These are phyloP conservation scores for Carettochelys insculpta DNA, from an alignment of 2,113 vertebrate genomes.

Conservation along the genomic window DNA sequence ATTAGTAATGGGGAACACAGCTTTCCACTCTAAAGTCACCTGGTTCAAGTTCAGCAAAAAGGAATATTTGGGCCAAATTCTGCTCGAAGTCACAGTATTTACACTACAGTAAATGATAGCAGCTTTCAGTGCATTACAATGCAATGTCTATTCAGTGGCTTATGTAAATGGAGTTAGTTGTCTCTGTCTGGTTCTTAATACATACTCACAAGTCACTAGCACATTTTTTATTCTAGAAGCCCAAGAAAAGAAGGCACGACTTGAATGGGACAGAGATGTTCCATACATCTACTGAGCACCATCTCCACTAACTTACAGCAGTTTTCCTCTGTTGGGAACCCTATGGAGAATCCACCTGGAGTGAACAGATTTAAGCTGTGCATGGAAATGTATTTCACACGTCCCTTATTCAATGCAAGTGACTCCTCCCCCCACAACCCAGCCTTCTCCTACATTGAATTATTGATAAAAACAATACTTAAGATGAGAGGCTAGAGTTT, in stretches of 20 bases:
- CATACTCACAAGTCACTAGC: neutral
- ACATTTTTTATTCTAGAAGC: neutral
- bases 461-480: neutral
- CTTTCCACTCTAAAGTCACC: neutral
- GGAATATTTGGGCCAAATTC: neutral
- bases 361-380: neutral
- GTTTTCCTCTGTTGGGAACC: neutral
- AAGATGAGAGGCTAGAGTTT: fast-evolving
- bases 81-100: neutral
- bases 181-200: neutral
- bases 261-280: neutral
- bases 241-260: neutral
- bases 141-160: neutral
- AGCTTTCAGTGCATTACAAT: neutral
- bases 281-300: neutral
- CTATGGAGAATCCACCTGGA: neutral
- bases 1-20: neutral
- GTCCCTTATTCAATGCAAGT: neutral
- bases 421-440: too few relatives aligned
- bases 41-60: neutral
- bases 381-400: neutral
- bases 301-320: neutral
- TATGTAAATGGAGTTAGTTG: neutral
- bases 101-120: neutral
- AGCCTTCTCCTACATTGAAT: neutral